Conservation (phyloP, 2,113 vertebrate species). For the Chaetodon auriga region DNA sequence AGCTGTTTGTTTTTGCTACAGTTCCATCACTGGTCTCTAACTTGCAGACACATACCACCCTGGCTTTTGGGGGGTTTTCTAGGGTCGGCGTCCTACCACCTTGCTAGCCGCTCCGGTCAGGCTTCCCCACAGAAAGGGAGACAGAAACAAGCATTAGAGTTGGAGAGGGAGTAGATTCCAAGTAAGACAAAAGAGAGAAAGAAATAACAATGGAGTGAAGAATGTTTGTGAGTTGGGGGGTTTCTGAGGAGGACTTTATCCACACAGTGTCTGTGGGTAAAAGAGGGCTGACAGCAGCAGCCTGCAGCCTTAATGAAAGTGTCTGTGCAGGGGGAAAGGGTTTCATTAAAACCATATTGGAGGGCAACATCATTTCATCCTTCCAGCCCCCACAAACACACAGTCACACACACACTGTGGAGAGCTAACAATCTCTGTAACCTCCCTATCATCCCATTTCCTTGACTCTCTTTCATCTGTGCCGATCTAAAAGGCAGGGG, state of each 20-base stretch:
- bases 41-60: too few species aligned
- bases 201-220: slow-evolving; percentile 18
- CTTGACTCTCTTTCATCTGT: slow-evolving; percentile 47
- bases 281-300: slow-evolving; percentile 50
- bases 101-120: too few species aligned
- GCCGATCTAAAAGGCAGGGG: slow-evolving; percentile 42
- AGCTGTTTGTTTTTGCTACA: too few species aligned
- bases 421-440: slow-evolving; percentile 45
- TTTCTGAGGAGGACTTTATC: slow-evolving; percentile 21
- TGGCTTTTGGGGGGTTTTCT: too few species aligned
- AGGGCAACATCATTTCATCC: slow-evolving; percentile 60
- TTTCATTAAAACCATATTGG: slow-evolving; percentile 74
- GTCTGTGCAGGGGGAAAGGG: slow-evolving; percentile 60
- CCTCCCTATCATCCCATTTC: slow-evolving; percentile 37
- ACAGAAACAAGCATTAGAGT: not conserved
- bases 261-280: slow-evolving; percentile 3
- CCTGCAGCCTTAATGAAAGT: slow-evolving; percentile 69
- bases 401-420: slow-evolving; percentile 19
- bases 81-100: too few species aligned
- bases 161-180: not conserved
- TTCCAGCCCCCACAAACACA: slow-evolving; percentile 1
- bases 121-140: not conserved
- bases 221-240: slow-evolving; percentile 16
- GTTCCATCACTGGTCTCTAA: too few species aligned
- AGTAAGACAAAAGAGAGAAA: not conserved